Percentiles rank a stretch among this genome's conserved stretches.
Conservation (phyloP, 2,888 invertebrate genomes). For the Norana najaformis region DNA sequence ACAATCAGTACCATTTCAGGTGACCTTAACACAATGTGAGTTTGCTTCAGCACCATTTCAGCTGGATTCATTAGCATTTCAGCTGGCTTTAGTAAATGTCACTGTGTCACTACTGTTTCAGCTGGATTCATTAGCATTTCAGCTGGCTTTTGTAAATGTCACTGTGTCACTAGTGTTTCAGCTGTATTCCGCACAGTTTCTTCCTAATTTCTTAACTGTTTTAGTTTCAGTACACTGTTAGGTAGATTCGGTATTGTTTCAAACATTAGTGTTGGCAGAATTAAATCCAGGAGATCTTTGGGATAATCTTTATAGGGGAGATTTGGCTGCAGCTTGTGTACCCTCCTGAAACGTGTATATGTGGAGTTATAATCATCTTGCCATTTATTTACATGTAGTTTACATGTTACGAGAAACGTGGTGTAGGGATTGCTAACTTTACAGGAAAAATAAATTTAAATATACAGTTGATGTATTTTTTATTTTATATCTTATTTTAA, state of each 20-base stretch:
- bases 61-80: not conserved
- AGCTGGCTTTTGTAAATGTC: too few relatives aligned
- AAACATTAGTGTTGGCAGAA: not conserved
- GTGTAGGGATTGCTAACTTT: not conserved
- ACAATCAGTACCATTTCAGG: not conserved
- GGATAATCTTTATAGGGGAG: not conserved
- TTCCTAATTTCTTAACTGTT: too few relatives aligned
- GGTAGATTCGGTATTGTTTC: not conserved
- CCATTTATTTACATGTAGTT: not conserved
- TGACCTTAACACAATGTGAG: not conserved
- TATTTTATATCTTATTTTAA: not conserved
- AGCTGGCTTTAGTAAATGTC: too few relatives aligned
- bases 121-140: not conserved
- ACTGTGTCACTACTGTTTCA: not conserved
- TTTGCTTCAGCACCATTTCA: not conserved
- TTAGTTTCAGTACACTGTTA: not conserved
- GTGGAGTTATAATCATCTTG: not conserved
- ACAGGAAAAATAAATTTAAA: not conserved
- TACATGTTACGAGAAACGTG: not conserved
- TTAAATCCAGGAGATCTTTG: not conserved
- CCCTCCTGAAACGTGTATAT: not conserved
- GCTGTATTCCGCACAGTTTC: not conserved
- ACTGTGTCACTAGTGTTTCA: not conserved
- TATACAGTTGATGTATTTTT: not conserved
- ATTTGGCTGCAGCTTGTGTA: not conserved